Evolutionary conservation across 2,113 vertebrate species (phyloP), one percentile per base, ranked within the genome.

Genomic region (Zosterops hypoxanthus): DNA sequence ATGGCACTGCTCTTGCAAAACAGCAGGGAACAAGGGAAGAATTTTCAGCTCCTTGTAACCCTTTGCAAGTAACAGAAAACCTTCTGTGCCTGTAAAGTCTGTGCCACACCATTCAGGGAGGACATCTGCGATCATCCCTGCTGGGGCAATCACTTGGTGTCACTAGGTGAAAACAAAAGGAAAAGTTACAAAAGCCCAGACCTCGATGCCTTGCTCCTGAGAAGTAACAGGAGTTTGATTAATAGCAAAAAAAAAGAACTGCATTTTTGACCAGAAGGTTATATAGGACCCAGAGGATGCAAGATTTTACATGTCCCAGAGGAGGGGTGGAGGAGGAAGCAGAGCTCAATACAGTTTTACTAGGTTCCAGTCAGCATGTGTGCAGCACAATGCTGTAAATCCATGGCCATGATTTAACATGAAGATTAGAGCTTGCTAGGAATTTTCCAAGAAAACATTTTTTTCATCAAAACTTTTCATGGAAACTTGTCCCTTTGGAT

Each of bases 391-490:
- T 49, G 56, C 85, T 94, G 71, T 90, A 92, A 92, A 92, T 95
- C n/a, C 61, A 21, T 86, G 79, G 79, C 87, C 56, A 3, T 78
- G 76, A 95, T 66, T 94, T 92, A 90, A 94, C 5, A 0, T 71
- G 85, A 86, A 86, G 92, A 92, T 83, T 96, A 87, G 83, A 91
- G 53, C 86, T 91, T 86, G 83, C 89, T 95, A 97, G 86, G 86
- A 95, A 83, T 94, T 96, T 94, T 94, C 90, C 92, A 90, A 83
- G 76, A 88, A 79, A 95, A 93, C 56, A 12, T 72, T 89, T 84
- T 89, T 95, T 97, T 86, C 69, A 76, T 79, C 73, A 76, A 36
- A 95, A 69, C 69, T 86, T 95, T 93, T 82, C 57, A 94, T 89
- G 86, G 95, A 95, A 95, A 87, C 57, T 91, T 89, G 83, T 95